phyloP scores from a whole-genome alignment of 2,797 vertebrate species.

The Distichodus sexfasciatus region DNA sequence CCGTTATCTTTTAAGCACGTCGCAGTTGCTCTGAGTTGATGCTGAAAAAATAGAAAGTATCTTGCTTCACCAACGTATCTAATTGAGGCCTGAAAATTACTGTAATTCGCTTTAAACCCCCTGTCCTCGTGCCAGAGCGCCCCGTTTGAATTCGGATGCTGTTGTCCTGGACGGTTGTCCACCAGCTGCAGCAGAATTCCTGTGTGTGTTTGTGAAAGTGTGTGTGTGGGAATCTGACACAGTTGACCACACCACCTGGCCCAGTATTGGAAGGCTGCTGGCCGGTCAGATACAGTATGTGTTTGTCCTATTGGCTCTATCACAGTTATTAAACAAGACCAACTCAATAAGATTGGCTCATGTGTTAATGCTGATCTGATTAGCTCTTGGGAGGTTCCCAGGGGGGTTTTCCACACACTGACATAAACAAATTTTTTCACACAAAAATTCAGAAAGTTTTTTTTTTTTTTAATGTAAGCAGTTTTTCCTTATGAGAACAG shows the following conservation, averaged over 20 bases:
- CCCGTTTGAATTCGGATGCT: constrained; percentile 21
- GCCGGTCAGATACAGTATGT: not conserved
- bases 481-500: no score
- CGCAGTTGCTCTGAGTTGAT: not conserved
- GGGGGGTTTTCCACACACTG: not conserved
- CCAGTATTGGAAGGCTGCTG: not conserved
- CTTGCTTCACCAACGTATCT: not conserved
- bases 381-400: constrained; percentile 3
- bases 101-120: not conserved
- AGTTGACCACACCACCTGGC: constrained; percentile 8
- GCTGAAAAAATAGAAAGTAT: not conserved
- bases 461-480: no score
- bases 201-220: constrained; percentile 22
- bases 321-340: constrained; percentile 39
- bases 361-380: constrained; percentile 32
- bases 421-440: not conserved
- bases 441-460: no score
- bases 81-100: not conserved
- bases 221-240: constrained; percentile 1
- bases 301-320: constrained; percentile 13
- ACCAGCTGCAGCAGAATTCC: constrained; percentile 5
- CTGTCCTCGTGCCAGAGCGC: constrained; percentile 9
- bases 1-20: no score
- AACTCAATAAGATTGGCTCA: constrained; percentile 25
- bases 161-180: constrained; percentile 13